phyloP scores from a whole-genome alignment of 2,797 vertebrate genomes.

The Chrysocyon brachyurus region DNA sequence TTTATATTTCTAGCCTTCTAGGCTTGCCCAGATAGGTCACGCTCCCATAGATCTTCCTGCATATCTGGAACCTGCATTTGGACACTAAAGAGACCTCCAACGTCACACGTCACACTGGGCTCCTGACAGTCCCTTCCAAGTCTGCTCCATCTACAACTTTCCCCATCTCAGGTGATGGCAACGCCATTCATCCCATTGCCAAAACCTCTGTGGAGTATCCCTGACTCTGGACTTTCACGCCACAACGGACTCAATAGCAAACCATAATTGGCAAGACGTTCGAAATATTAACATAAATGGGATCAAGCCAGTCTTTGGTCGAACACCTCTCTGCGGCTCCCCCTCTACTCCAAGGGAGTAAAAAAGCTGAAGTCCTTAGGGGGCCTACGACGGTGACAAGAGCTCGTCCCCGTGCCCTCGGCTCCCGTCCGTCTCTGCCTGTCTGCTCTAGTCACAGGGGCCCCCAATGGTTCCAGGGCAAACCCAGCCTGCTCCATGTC shows the following conservation, averaged over 20 bases:
- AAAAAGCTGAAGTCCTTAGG: not conserved
- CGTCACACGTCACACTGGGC: not conserved
- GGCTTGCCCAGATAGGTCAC: not conserved
- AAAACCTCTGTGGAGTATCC: not conserved
- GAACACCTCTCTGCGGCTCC: not conserved
- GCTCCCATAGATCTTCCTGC: not conserved
- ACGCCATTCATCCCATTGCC: not conserved
- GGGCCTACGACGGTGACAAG: not conserved
- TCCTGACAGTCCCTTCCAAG: not conserved
- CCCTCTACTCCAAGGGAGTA: not conserved
- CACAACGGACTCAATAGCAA: not conserved
- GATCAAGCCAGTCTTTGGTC: not conserved
- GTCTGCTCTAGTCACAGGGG: not conserved
- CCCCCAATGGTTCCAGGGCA: fast-evolving
- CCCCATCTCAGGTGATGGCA: not conserved
- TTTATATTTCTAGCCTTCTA: not conserved
- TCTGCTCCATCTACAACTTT: not conserved
- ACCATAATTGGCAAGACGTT: not conserved
- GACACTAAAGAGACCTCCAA: not conserved
- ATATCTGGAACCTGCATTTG: not conserved
- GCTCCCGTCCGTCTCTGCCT: not conserved
- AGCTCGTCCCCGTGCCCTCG: fast-evolving
- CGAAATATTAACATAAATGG: not conserved
- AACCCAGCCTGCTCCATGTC: not conserved
- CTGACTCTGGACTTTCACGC: not conserved